phyloP scores from a whole-genome alignment of 92 coral and sea anemone genomes.

The Blastomussa wellsi region DNA sequence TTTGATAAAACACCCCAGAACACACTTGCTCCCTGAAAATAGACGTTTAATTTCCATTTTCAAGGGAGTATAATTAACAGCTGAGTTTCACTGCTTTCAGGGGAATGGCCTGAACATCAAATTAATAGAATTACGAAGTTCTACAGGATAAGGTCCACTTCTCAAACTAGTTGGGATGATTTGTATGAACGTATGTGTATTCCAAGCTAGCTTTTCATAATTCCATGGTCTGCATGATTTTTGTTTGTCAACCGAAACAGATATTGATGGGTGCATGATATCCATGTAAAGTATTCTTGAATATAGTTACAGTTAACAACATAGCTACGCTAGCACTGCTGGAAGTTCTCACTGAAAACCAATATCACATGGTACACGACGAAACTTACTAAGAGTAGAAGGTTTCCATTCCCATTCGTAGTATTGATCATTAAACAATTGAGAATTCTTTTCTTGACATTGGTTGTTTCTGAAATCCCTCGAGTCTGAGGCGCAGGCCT shows the following conservation, averaged over 20 bases:
- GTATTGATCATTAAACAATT: constrained; percentile 94
- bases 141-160: too few species aligned
- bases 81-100: too few species aligned
- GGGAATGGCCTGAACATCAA: neutral
- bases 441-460: constrained; percentile 80
- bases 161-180: too few species aligned
- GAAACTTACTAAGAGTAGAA: constrained; percentile 78
- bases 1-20: constrained; percentile 95
- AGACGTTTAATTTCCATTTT: neutral
- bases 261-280: neutral
- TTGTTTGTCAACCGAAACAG: neutral
- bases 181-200: too few species aligned
- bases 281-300: too few species aligned
- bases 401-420: constrained; percentile 99
- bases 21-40: constrained; percentile 82
- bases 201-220: neutral
- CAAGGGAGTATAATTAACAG: too few species aligned
- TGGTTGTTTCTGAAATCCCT: constrained; percentile 76
- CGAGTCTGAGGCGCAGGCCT: constrained; percentile 72
- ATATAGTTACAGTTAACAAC: too few species aligned
- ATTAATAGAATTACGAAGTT: neutral
- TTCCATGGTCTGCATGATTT: neutral
- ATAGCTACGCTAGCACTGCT: too few species aligned
- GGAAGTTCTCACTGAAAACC: neutral
- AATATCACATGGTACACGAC: neutral